phyloP scores from a whole-genome alignment of 2,797 vertebrate genomes.

The Sebastolobus alascanus region DNA sequence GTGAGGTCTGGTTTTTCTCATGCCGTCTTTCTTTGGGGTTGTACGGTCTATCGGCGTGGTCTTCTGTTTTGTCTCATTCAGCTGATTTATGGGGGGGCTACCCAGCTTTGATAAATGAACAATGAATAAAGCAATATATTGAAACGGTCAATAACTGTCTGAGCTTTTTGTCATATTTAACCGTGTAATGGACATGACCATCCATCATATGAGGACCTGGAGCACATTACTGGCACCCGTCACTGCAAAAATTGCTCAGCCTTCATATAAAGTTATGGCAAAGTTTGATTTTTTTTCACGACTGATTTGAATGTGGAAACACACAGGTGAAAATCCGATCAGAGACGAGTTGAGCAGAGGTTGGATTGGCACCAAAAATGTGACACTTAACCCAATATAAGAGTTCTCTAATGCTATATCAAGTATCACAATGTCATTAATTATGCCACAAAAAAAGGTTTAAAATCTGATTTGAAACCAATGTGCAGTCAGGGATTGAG shows the following conservation, averaged over 20 bases:
- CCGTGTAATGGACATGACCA: not conserved
- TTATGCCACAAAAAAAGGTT: constrained; percentile 30
- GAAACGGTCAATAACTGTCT: constrained; percentile 43
- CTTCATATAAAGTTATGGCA: not conserved
- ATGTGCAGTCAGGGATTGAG: constrained; percentile 25
- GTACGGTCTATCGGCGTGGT: constrained; percentile 11
- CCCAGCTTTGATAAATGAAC: constrained; percentile 43
- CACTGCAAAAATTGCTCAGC: not conserved
- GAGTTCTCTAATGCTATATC: not conserved
- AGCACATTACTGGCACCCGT: not conserved
- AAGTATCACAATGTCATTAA: constrained; percentile 3
- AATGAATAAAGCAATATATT: constrained; percentile 39
- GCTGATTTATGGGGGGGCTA: constrained; percentile 29
- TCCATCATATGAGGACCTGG: constrained; percentile 26
- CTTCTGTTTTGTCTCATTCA: constrained; percentile 54
- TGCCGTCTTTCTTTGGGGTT: not conserved
- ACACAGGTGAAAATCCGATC: constrained; percentile 29
- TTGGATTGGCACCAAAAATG: not conserved
- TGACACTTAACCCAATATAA: not conserved
- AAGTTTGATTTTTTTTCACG: not conserved
- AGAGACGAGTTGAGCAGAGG: not conserved
- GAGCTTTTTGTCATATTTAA: constrained; percentile 36
- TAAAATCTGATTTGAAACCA: constrained; percentile 23
- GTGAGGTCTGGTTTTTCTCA: constrained; percentile 53
- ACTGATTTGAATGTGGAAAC: constrained; percentile 15